Evolutionary conservation across 2,113 vertebrate genomes (phyloP).

Genomic region (Sclerurus mexicanus): DNA sequence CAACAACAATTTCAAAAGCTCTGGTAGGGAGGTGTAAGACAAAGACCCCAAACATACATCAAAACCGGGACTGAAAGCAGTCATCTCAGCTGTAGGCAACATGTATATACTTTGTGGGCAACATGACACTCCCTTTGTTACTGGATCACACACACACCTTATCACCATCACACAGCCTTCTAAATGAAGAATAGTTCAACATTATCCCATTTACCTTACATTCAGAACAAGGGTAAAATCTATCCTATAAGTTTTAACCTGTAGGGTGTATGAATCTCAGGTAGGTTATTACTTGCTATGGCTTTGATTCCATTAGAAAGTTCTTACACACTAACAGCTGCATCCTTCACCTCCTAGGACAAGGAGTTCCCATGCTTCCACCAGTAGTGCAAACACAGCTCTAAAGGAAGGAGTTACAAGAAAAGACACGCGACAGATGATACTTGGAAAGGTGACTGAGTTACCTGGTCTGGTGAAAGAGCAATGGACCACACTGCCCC

Average conservation of each 20-base stretch:
- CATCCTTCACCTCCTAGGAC: neutral
- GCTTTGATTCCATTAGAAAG: neutral
- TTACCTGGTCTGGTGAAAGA: slow-evolving; percentile 94
- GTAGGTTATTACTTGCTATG: neutral
- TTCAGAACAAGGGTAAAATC: neutral
- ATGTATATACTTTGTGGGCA: neutral
- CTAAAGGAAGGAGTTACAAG: neutral
- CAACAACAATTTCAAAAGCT: neutral
- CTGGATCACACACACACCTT: neutral
- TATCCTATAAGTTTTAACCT: neutral
- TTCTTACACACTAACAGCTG: neutral
- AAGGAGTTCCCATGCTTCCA: neutral
- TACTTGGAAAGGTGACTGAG: neutral
- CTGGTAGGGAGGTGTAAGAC: neutral
- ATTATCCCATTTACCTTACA: neutral
- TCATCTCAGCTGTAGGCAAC: neutral
- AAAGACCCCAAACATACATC: neutral
- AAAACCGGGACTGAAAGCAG: neutral
- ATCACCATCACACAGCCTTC: neutral
- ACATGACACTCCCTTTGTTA: neutral
- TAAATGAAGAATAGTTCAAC: neutral
- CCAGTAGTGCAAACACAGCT: neutral
- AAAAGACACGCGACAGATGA: neutral
- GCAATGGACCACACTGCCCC: slow-evolving; percentile 91
- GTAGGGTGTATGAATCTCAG: neutral